phyloP scores from a whole-genome alignment of 2,888 invertebrate species.

The Drosophila kambysellisi region DNA sequence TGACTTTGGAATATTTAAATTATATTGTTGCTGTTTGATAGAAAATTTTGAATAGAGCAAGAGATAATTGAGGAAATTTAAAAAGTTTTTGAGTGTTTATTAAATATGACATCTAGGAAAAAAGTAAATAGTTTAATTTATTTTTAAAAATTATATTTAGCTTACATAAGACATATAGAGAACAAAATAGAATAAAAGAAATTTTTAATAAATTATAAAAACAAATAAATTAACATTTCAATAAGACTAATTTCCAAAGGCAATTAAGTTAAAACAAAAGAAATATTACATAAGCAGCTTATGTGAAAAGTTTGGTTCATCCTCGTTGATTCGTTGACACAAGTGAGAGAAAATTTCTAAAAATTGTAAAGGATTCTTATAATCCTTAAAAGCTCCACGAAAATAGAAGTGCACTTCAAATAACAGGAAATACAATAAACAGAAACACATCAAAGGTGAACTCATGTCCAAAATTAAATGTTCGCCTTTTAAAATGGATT shows the following conservation, averaged over 20 bases:
- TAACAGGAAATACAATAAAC: background rate
- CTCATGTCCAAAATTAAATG: background rate
- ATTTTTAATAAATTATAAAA: background rate
- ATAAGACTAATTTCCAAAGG: background rate
- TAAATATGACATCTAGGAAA: background rate
- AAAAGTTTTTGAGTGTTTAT: background rate
- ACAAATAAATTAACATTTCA: background rate
- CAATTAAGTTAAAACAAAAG: background rate
- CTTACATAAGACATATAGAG: background rate
- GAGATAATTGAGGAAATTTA: background rate
- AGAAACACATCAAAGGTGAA: background rate
- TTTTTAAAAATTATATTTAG: background rate
- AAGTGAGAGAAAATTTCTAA: background rate
- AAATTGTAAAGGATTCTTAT: background rate
- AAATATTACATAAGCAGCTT: background rate
- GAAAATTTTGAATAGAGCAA: background rate
- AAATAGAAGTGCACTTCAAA: background rate
- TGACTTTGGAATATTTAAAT: background rate
- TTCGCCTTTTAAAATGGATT: background rate
- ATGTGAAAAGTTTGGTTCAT: background rate
- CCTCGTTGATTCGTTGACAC: background rate
- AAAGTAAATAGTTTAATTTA: background rate
- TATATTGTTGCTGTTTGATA: background rate
- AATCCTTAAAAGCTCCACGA: background rate
- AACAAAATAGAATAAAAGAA: background rate